Percentiles rank a stretch among this genome's conserved stretches.
Conservation (phyloP, 2,797 vertebrate genomes). For the Mastacembelus armatus region DNA sequence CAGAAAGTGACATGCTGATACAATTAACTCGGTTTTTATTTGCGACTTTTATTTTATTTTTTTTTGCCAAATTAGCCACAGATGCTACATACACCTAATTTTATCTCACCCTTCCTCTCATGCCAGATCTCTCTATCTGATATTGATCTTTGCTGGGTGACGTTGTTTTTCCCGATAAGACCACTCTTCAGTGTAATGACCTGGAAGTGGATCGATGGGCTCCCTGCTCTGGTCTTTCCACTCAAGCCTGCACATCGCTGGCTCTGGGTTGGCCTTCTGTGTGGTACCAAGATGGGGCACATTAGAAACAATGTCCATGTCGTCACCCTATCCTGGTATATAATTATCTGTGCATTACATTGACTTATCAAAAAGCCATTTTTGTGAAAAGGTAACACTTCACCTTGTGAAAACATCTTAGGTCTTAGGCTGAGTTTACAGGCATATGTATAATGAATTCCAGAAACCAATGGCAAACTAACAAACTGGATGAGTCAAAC, state of each 20-base stretch:
- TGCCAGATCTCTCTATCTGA: slow-evolving; percentile 67
- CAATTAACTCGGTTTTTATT: slow-evolving; percentile 26
- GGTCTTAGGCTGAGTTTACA: slow-evolving; percentile 33
- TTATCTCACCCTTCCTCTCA: slow-evolving; percentile 44
- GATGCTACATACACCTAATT: slow-evolving; percentile 23
- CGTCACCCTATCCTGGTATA: slow-evolving; percentile 41
- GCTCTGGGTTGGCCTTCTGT: slow-evolving; percentile 36
- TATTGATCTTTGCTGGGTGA: slow-evolving; percentile 78
- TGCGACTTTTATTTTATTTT: slow-evolving; percentile 41
- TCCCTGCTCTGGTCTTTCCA: slow-evolving; percentile 62
- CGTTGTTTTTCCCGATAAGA: slow-evolving; percentile 67
- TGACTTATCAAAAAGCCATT: slow-evolving; percentile 32
- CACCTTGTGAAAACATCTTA: slow-evolving; percentile 12
- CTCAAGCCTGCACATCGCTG: slow-evolving; percentile 34
- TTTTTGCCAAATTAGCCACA: slow-evolving; percentile 22
- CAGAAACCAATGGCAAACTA: slow-evolving; percentile 2
- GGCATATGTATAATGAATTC: slow-evolving; percentile 7
- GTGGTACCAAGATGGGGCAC: slow-evolving; percentile 37
- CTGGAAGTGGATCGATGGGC: slow-evolving; percentile 75
- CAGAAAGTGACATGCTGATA: slow-evolving; percentile 26
- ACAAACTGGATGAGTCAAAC: not conserved
- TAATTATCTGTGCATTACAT: slow-evolving; percentile 45
- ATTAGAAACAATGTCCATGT: slow-evolving; percentile 29
- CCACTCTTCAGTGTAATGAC: slow-evolving; percentile 79
- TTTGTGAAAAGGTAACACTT: slow-evolving; percentile 10